These are phyloP conservation scores for Spicauda simplicius DNA, from an alignment of 2,888 invertebrate species.

Conservation along the genomic window DNA sequence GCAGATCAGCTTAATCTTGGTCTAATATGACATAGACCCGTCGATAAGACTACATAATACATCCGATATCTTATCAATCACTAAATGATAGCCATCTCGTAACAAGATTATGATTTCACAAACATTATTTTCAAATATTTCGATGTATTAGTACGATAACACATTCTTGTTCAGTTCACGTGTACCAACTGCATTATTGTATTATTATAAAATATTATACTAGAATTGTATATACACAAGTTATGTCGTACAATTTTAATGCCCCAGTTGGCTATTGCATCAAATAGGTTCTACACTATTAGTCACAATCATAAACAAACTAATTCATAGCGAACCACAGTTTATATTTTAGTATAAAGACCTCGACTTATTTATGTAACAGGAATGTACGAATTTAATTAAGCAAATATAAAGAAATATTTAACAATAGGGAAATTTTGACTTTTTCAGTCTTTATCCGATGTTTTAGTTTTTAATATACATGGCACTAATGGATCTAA, in stretches of 20 bases:
- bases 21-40: neutral
- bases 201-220: too few species aligned
- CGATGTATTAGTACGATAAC: neutral
- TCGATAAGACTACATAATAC: neutral
- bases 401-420: conserved; percentile 25
- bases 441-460: conserved; percentile 77
- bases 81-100: too few species aligned
- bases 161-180: neutral
- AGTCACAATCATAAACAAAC: neutral
- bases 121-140: too few species aligned
- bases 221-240: too few species aligned
- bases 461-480: conserved; percentile 63
- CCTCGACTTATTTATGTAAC: conserved; percentile 3
- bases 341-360: neutral
- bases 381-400: conserved; percentile 32
- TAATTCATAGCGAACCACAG: neutral
- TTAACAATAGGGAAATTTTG: conserved; percentile 41
- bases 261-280: neutral
- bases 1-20: neutral
- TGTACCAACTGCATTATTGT: too few species aligned
- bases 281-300: neutral
- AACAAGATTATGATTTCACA: too few species aligned
- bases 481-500: conserved; percentile 75
- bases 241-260: too few species aligned
- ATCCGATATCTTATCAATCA: neutral